Evolutionary conservation across 2,888 invertebrate genomes (phyloP), one percentile per base, ranked within the genome.

Genomic region (Lordiphosa fenestrarum): DNA sequence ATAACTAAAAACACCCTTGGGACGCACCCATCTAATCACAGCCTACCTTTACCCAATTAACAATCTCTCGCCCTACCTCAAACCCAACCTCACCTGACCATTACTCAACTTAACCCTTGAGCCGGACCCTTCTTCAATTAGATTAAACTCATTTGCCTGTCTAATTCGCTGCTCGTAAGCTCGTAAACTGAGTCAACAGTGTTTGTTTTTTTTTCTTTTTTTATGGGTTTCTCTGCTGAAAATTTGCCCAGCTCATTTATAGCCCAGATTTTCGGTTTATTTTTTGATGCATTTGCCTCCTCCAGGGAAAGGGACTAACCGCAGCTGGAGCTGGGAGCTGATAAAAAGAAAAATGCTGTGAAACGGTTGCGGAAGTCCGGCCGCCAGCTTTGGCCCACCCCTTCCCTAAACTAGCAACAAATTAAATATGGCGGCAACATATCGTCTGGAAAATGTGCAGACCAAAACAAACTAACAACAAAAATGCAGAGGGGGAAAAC

Each of bases 401-500:
- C 19, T 46, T 13, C 15, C 6, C 37, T 50, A 60, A 73, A 65
- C 58, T 77, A 72, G 73, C 73, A 74, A 76, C 77, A 78, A 77
- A 77, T 77, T 77, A 77, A 77, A 78, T 78, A 78, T 77, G 77
- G 74, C 77, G 76, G 77, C 74, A 78, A 75, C 80, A 78, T 72
- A 76, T 77, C 80, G 76, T 78, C 76, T 78, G 76, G 80, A 78
- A 77, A 78, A 81, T 66, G 71, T 44, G 77, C 66, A 77, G 81
- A 80, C 73, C 71, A 70, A 65, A 73, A 74, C 55, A 75, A 77
- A 70, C 70, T 67, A 66, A 63, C 49, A 65, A 48, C 70, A 63
- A 57, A 42, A 41, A 56, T 39, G 35, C 33, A 6, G 4, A 39
- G 49, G 62, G 48, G 49, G 65, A 41, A 47, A 44, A 23, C 12